Evolutionary conservation across 2,888 invertebrate genomes (phyloP).

Genomic region (Cephus nigrinus): DNA sequence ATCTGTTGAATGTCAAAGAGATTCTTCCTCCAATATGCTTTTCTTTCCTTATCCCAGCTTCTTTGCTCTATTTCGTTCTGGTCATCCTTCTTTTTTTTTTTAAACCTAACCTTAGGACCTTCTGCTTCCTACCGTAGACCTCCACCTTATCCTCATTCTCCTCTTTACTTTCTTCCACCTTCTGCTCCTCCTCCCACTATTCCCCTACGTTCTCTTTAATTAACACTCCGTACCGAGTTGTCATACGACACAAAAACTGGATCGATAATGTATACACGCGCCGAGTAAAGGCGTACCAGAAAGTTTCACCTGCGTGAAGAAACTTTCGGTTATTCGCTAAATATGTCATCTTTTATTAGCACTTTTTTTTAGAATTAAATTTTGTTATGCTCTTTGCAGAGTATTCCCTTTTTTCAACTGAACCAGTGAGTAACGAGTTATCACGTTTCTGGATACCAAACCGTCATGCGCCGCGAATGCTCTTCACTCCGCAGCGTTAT

Average conservation of each 20-base stretch:
- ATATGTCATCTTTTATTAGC: neutral
- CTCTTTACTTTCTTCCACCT: neutral
- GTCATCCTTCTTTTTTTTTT: neutral
- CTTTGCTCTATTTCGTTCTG: neutral
- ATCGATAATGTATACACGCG: constrained; percentile 43
- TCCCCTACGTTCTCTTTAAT: constrained; percentile 37
- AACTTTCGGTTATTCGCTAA: neutral
- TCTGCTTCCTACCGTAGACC: neutral
- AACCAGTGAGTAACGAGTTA: neutral
- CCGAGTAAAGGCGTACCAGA: constrained; percentile 5
- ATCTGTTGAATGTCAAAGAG: neutral
- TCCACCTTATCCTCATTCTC: neutral
- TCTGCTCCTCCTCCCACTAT: neutral
- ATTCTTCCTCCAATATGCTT: neutral
- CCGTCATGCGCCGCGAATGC: neutral
- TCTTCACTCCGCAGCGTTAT: neutral
- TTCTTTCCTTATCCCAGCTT: neutral
- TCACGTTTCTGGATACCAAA: neutral
- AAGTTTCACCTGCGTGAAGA: neutral
- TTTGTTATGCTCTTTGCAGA: neutral
- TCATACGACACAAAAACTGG: constrained; percentile 52
- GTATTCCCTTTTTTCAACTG: neutral
- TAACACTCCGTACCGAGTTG: constrained; percentile 56
- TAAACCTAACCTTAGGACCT: neutral
- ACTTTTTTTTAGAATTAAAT: neutral